phyloP scores from a whole-genome alignment of 2,113 vertebrate species.

The Prionailurus bengalensis region DNA sequence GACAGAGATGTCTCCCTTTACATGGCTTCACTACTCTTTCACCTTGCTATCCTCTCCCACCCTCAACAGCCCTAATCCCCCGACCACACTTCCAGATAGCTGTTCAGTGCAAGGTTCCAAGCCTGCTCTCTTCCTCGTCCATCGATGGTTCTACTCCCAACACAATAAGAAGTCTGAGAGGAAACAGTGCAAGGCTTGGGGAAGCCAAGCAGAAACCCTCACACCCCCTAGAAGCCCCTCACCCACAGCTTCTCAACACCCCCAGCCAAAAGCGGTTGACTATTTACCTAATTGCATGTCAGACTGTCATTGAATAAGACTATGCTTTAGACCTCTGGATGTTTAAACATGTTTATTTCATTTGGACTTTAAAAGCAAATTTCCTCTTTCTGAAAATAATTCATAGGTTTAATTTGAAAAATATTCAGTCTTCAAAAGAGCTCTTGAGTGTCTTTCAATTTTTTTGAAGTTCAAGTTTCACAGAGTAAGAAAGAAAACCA shows the following conservation, averaged over 20 bases:
- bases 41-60: neutral
- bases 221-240: accelerated
- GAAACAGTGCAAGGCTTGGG: neutral
- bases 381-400: conserved; percentile 56
- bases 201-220: neutral
- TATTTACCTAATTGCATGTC: neutral
- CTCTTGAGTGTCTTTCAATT: neutral
- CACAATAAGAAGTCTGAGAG: neutral
- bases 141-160: neutral
- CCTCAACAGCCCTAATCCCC: neutral
- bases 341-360: conserved; percentile 31
- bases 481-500: conserved; percentile 10
- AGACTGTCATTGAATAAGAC: neutral
- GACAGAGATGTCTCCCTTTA: neutral
- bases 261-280: neutral
- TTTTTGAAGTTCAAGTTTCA: conserved; percentile 46
- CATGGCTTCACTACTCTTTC: no score
- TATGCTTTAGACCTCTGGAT: neutral
- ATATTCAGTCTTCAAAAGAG: conserved; percentile 23
- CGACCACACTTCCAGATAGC: neutral
- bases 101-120: neutral
- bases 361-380: conserved; percentile 7
- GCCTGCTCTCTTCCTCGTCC: neutral
- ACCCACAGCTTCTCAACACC: neutral
- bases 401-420: conserved; percentile 46